Conservation (phyloP, 92 coral and sea anemone species). For the Desmophyllum pertusum region DNA sequence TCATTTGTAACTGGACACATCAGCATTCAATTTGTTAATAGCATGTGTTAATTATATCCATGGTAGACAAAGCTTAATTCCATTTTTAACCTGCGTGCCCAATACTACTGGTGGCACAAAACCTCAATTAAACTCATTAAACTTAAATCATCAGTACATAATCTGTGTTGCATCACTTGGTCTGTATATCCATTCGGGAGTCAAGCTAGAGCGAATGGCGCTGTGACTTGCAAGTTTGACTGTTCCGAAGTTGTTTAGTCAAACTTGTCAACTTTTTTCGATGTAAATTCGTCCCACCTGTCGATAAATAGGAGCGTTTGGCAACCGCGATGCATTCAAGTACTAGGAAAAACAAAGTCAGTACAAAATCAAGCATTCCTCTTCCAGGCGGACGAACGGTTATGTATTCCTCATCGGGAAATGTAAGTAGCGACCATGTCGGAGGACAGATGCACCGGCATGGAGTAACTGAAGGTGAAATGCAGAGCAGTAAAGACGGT, state of each 20-base stretch:
- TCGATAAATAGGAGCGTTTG: not conserved
- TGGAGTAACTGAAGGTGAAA: conserved; percentile 1
- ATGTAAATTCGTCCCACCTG: not conserved
- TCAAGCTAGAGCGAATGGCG: not conserved
- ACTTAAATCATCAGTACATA: not conserved
- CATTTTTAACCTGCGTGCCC: not conserved
- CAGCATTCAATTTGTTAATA: not conserved
- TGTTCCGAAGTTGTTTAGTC: too few species aligned
- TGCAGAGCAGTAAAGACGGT: conserved; percentile 39
- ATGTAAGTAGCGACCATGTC: conserved; percentile 12
- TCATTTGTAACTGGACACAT: not conserved
- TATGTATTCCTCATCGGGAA: not conserved
- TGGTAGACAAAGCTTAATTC: not conserved
- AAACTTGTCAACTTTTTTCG: not conserved
- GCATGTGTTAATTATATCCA: not conserved
- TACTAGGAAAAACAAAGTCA: conserved; percentile 10
- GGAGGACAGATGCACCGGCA: not conserved
- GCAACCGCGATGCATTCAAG: conserved; percentile 16
- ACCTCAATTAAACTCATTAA: conserved; percentile 12
- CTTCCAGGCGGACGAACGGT: not conserved
- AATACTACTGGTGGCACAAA: conserved; percentile 2
- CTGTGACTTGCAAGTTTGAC: not conserved
- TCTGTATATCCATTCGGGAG: not conserved
- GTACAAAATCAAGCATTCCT: conserved; percentile 8
- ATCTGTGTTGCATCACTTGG: not conserved